Evolutionary conservation across 2,888 invertebrate species (phyloP), one percentile per base, ranked within the genome.

Genomic region (Diploptera punctata): DNA sequence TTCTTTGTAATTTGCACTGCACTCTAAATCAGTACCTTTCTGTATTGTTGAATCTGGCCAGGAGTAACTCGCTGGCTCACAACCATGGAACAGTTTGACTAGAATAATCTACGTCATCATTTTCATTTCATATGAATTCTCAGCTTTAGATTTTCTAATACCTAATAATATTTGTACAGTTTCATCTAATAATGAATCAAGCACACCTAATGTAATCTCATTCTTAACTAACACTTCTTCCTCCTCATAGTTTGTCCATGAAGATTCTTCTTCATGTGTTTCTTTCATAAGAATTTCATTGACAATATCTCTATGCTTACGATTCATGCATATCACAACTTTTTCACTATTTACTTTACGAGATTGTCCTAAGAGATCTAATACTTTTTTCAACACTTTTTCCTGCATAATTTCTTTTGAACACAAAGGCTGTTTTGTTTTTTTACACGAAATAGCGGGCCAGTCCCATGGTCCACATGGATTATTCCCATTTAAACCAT

Each of bases 271-370:
- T 3, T 47, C 47, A n/a, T n/a, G 47, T 10, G 47, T n/a, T 47
- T 47, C 47, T n/a, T 47, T 47, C 47, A 47, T 47, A n/a, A 47
- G 47, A n/a, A 47, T 47, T 47, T 47, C 47, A 47, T 47, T n/a
- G 3, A 47, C 47, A 4, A n/a, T n/a, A n/a, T 47, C 47, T 47
- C 47, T 7, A 3, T 47, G 7, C n/a, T 47, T 47, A 47, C 47
- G 47, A 47, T n/a, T 47, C 47, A 7, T 13, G 10, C 47, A n/a
- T n/a, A 47, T 47, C n/a, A n/a, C 7, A 47, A 13, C n/a, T 47
- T n/a, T 47, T 3, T n/a, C 47, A 13, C 18, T 47, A 4, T 47
- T 3, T 47, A n/a, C 18, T n/a, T 47, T 47, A n/a, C 9, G 47
- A n/a, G 47, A 13, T 3, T 13, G 3, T n/a, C 47, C 47, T 13